Base-by-base conservation (phyloP, 1,140 invertebrate genomes). In the Thereuonema tuberculata region DNA sequence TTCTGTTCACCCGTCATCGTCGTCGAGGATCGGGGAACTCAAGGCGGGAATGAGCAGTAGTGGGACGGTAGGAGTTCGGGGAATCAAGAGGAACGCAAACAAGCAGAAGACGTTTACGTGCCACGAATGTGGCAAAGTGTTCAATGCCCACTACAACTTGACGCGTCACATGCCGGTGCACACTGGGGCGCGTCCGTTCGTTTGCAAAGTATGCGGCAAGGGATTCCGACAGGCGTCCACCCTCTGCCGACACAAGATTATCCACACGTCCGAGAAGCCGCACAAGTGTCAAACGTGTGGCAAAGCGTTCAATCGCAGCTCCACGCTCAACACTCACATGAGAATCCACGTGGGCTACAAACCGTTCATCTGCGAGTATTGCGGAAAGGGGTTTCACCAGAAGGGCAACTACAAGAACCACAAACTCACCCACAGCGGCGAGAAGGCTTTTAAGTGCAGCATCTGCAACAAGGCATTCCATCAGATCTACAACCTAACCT, bases 351-450 rank as follows among this genome's bases (percentile, higher is more conserved):
- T 86, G 3, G 93, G 93, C 2, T 95, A 93, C 73, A 99, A 99
- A 70, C 95, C 95, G 0, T 96, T 89, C 70, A 84, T 91, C 0
- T 98, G 93, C 73, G 92, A 96, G 68, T 89, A 84, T 68, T 98
- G 93, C 68, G 92, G 92, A 17, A 99, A 98, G 74, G 94, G 90
- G 0, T 98, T 96, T 74, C 90, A 93, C 64, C 91, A 98, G 76
- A 99, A 98, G 74, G 95, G 95, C 58, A 98, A 98, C 74, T 99
- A 98, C 75, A 98, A 98, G 75, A 99, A 99, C 74, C 96, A 99
- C 67, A 88, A 92, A 71, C 76, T 98, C 21, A 99, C 95, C 0
- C 96, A 99, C 74, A 94, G 87, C 67, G 88, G 88, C 0, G 93
- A 97, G 67, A 99, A 98, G 69, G 91, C 88, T 1, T 97, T 91